Conservation (phyloP, 2,113 vertebrate genomes). For the Nothoprocta perdicaria region DNA sequence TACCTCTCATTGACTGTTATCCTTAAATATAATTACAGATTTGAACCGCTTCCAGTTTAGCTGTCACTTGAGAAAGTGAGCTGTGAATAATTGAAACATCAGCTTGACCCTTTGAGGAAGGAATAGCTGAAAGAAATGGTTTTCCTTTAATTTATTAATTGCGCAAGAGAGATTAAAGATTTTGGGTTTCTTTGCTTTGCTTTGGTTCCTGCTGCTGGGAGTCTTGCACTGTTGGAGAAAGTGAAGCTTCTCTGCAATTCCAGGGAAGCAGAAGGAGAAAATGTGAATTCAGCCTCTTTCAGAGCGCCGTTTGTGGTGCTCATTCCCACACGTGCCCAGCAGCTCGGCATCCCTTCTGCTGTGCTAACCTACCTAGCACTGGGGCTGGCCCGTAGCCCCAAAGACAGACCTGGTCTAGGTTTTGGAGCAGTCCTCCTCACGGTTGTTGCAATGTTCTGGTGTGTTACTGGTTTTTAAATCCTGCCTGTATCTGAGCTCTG, state of each 20-base stretch:
- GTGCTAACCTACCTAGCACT: rapidly evolving
- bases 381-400: neutral
- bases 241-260: neutral
- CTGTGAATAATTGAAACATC: conserved; percentile 1
- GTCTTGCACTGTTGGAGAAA: neutral
- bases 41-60: conserved; percentile 12
- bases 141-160: neutral
- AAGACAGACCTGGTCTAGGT: neutral
- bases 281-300: neutral
- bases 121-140: neutral
- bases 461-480: neutral
- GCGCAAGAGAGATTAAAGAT: neutral
- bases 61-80: neutral
- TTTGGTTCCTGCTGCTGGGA: neutral
- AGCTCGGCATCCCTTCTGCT: rapidly evolving
- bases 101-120: neutral
- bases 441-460: neutral
- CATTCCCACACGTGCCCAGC: neutral
- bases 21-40: conserved; percentile 11
- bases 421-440: neutral
- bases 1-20: neutral
- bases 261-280: neutral
- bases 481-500: neutral
- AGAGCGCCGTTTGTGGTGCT: neutral
- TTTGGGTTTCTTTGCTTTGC: neutral